Evolutionary conservation across 1,140 invertebrate genomes (phyloP).

Genomic region (Drosophila nigrodunni): DNA sequence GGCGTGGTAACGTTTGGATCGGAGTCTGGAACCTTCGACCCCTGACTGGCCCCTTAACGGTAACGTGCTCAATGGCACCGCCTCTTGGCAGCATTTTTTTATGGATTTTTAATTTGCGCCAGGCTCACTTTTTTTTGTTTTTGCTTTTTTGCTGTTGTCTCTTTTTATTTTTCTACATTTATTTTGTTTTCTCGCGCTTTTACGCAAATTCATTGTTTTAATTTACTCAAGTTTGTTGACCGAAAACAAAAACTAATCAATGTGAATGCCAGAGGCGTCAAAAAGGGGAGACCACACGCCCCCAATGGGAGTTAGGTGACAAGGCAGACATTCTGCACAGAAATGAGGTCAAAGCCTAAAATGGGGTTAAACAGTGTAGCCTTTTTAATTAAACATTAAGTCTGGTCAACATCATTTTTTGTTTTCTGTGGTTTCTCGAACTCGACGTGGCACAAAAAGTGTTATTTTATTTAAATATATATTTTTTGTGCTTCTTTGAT

Average conservation of each 20-base stretch:
- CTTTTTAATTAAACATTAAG: conserved; percentile 77
- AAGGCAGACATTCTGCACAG: conserved; percentile 25
- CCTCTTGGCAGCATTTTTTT: conserved; percentile 33
- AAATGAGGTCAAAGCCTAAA: conserved; percentile 54
- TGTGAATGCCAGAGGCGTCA: conserved; percentile 18
- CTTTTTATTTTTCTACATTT: conserved; percentile 26
- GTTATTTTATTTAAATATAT: conserved; percentile 18
- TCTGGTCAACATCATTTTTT: conserved; percentile 28
- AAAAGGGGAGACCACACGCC: background rate
- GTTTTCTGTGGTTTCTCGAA: conserved; percentile 44
- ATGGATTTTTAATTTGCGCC: conserved; percentile 76
- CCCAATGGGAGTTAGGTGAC: conserved; percentile 49
- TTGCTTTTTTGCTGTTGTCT: background rate
- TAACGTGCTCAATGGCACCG: conserved; percentile 36
- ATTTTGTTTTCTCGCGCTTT: conserved; percentile 61
- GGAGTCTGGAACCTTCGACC: background rate
- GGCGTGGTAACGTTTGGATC: background rate
- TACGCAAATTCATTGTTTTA: conserved; percentile 83
- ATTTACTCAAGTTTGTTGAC: conserved; percentile 82
- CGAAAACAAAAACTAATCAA: conserved; percentile 83
- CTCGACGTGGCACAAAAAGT: conserved; percentile 23
- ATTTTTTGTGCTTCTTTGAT: conserved; percentile 17
- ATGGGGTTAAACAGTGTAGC: conserved; percentile 57
- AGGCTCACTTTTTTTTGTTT: conserved; percentile 57
- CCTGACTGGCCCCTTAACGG: background rate